Evolutionary conservation across 30 jellyfish, hydroid and myxozoan species (phyloP), one percentile per base, ranked within the genome.

Genomic region (Aurelia sp.): DNA sequence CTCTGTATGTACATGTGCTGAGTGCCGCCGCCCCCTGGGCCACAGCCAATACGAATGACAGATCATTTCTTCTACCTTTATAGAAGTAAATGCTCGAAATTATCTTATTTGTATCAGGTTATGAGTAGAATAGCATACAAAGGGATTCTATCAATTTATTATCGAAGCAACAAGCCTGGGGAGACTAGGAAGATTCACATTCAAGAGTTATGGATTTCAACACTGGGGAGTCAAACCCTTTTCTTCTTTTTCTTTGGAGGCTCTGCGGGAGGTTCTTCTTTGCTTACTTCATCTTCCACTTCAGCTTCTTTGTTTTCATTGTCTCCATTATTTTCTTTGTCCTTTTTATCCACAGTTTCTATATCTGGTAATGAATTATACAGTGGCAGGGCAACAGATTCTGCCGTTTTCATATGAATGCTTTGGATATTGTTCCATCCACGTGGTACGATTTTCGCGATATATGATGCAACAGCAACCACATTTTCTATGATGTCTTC

Each of bases 341-440:
- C 55, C 10, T 44, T 44, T 10, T 44, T 44, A 44, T 5, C 55
- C 0, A 74, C 85, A 37, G 18, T 70, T 66, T 86, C 90, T 3
- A 74, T 20, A 62, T 76, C 86, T 6, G 98, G 98, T 12, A 88
- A 78, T 20, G 97, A 76, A 59, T 94, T 96, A 51, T 89, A 89
- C 16, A 94, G 69, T 13, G 99, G 99, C 41, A 94, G 71, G 48
- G 99, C 92, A 51, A 94, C 84, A 4, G 99, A 94, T 9, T 78
- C 85, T 10, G 97, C 76, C 20, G 99, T 79, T 60, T 94, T 94
- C 52, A 94, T 41, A 78, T 94, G 94, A n/a, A 94, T 50, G 18
- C 92, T 19, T 79, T 94, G 91, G 30, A 94, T 76, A 65, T 94
- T 94, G 27, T 80, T 67, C 99, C 99, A 94, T 11, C 92, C 92